Percentiles rank a stretch among this genome's conserved stretches.
Evolutionary conservation across 2,113 vertebrate genomes (phyloP).

Genomic region (Agapornis roseicollis): DNA sequence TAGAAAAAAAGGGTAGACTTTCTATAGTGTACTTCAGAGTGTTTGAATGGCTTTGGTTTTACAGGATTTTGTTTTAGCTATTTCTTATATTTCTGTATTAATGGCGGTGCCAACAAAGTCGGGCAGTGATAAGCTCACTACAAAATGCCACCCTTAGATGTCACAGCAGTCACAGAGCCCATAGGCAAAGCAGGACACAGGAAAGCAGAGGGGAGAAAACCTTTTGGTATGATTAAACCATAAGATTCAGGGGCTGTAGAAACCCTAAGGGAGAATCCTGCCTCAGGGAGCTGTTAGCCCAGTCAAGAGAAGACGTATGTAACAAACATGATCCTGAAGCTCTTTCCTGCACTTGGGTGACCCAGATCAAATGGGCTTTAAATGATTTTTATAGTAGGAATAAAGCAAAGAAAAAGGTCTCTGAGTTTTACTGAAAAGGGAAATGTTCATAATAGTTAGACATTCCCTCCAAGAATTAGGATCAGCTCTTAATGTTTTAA

Average conservation of each 20-base stretch:
- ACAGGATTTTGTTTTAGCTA: background rate
- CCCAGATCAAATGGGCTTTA: constrained; percentile 16
- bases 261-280: background rate
- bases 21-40: background rate
- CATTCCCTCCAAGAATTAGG: constrained; percentile 3
- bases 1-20: background rate
- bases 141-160: background rate
- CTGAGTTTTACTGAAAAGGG: constrained; percentile 38
- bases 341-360: background rate
- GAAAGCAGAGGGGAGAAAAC: background rate
- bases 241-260: background rate
- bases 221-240: background rate
- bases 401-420: constrained; percentile 47
- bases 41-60: background rate
- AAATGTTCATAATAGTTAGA: background rate
- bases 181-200: background rate
- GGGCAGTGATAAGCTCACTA: background rate
- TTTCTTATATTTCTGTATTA: background rate
- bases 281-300: background rate
- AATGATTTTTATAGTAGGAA: constrained; percentile 41
- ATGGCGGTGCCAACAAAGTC: background rate
- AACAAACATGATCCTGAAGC: constrained; percentile 19
- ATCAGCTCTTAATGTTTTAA: constrained; percentile 32
- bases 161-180: background rate
- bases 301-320: background rate